Evolutionary conservation across 2,888 invertebrate species (phyloP), one percentile per base, ranked within the genome.

Genomic region (Eubasilissa splendida): DNA sequence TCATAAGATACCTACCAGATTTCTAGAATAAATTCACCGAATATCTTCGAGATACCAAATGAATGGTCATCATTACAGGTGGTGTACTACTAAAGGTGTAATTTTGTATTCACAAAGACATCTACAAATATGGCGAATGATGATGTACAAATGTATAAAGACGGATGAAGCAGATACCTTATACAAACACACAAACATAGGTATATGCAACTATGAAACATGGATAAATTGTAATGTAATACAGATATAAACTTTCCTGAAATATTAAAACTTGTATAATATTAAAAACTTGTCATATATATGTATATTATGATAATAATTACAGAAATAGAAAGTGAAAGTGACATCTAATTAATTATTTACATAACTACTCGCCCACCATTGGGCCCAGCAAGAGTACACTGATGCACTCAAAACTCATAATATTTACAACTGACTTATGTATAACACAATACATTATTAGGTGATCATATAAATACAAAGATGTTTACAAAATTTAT

Each of bases 361-460:
- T 79, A 82, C 81, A 81, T 75, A 77, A 71, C 73, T 83, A 83
- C 81, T 81, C 83, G 77, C 83, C 79, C 80, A 70, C 54, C 54
- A 54, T n/a, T n/a, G 66, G 76, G 11, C 53, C 71, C 71, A 22
- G 68, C 31, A 14, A 42, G 54, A 71, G 71, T 22, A 31, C 54
- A 31, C 54, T 5, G 54, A 71, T 68, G 73, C 66, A 73, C 58
- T 54, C 66, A 58, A 50, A 75, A 82, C 54, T 75, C 76, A 70
- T 52, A 76, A 82, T 82, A 82, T 82, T 80, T 82, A 82, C 82
- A 82, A 82, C 82, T 80, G 82, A 82, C 82, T 82, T 80, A 82
- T 76, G 80, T 77, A 82, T 80, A 81, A 63, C 66, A 76, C 65
- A 82, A 71, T 71, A 71, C 71, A 71, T 71, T 68, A 14, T 53